These are phyloP conservation scores for Chaetops frenatus DNA, from an alignment of 2,113 vertebrate species.

Conservation along the genomic window DNA sequence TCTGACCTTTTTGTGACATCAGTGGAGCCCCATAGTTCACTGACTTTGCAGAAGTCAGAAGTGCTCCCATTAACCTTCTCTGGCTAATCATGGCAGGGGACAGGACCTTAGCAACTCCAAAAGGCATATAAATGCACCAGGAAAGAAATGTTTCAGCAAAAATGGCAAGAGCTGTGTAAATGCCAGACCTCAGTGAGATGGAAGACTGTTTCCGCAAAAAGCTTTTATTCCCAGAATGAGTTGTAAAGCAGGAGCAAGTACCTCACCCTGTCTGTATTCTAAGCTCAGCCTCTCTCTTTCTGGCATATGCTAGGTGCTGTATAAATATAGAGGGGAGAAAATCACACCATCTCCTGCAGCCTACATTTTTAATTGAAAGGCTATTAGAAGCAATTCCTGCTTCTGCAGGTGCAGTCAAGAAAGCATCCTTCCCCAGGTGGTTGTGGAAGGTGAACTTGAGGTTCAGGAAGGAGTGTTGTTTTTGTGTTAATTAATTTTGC, in stretches of 20 bases:
- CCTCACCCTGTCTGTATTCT: neutral
- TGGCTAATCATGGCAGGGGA: constrained; percentile 57
- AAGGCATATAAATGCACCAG: constrained; percentile 41
- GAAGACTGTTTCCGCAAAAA: constrained; percentile 11
- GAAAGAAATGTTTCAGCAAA: constrained; percentile 43
- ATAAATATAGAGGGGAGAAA: constrained; percentile 5
- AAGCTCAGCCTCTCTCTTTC: neutral
- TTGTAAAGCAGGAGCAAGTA: neutral
- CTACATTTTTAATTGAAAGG: constrained; percentile 32
- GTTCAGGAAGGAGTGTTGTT: constrained; percentile 25
- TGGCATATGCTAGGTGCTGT: neutral
- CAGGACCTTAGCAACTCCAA: constrained; percentile 31
- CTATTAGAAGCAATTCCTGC: constrained; percentile 39
- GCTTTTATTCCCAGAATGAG: constrained; percentile 36
- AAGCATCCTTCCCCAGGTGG: constrained; percentile 38
- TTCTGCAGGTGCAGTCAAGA: constrained; percentile 51
- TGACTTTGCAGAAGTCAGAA: constrained; percentile 19
- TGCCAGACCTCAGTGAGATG: constrained; percentile 15
- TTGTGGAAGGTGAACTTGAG: constrained; percentile 51
- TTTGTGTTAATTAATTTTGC: constrained; percentile 68
- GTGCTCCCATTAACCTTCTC: constrained; percentile 64
- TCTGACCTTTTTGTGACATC: constrained; percentile 12
- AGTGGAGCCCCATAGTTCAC: neutral
- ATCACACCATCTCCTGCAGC: constrained; percentile 4
- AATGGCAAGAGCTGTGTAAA: constrained; percentile 51